Base-by-base conservation (phyloP, 2,797 vertebrate species). In the Acanthurus leucopareius region DNA sequence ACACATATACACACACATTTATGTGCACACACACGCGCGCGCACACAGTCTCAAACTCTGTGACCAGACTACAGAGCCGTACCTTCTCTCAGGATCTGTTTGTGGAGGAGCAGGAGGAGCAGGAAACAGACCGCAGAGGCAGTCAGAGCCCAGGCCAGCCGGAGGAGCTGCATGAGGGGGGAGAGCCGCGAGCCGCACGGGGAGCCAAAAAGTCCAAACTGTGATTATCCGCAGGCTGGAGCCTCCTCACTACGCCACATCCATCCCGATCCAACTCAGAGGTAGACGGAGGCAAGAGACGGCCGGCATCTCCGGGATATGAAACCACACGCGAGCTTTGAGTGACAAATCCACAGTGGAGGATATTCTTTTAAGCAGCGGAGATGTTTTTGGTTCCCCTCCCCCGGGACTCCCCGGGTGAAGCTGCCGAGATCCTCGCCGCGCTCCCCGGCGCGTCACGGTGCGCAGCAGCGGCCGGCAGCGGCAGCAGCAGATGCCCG, bases 1-100 rank as follows among this genome's bases (percentile, higher is more conserved):
- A 49, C 44, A 20, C 14, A 15, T 45, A 49, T 42, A 32, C 61
- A 32, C 61, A 49, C 22, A 35, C 22, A 32, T 44, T 25, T 73
- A 38, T 65, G 17, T 56, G n/a, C 40, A 3, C 62, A 49, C 62
- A 51, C 62, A 47, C 76, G 64, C 67, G 42, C 77, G 32, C 60
- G 20, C 61, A 42, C 48, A 17, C 14, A 28, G 47, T 15, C 15
- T 10, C 28, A 32, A 32, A 32, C 28, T 32, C 28, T 32, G 28
- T 32, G 28, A 32, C 28, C 28, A 32, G 28, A 32, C 28, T 32
- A 32, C 28, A 32, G 28, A 52, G n/a, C 1, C 28, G 93, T 97
- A 99, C 97, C 97, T 97, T 98, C 97, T 91, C 94, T 94, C 65
- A 97, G 95, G 92, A 97, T 91, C 86, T 96, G 96, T 85, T 94